These are phyloP conservation scores for Scyliorhinus canicula DNA, from an alignment of 2,797 vertebrate species.

Conservation along the genomic window DNA sequence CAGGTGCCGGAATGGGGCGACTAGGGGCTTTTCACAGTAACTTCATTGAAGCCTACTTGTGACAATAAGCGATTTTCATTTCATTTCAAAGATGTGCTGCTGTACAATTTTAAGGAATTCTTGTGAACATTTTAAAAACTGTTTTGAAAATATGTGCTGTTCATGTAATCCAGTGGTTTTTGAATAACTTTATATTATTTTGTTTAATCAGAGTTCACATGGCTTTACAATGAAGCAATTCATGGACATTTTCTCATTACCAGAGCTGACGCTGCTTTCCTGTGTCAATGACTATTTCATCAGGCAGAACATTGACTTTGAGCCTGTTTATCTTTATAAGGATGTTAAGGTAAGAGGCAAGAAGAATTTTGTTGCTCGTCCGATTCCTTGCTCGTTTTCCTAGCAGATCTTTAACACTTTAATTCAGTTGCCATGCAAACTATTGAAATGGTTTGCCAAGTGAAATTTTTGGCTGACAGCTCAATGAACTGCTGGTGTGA, in stretches of 20 bases:
- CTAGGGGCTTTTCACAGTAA: too few species aligned
- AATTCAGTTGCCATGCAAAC: neutral
- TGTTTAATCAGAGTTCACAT: slow-evolving; percentile 74
- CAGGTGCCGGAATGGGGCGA: too few species aligned
- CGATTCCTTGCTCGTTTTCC: neutral
- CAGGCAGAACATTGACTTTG: slow-evolving; percentile 95
- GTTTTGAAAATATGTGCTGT: neutral
- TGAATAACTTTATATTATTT: slow-evolving; percentile 13
- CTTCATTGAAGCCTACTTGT: too few species aligned
- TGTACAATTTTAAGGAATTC: neutral
- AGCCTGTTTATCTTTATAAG: slow-evolving; percentile 95
- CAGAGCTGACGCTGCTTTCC: slow-evolving; percentile 90
- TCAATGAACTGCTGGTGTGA: neutral
- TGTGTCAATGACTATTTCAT: slow-evolving; percentile 97
- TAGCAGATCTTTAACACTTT: neutral
- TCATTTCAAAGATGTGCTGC: neutral
- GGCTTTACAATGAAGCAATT: slow-evolving; percentile 96
- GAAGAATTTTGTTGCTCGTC: neutral
- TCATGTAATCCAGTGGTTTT: neutral
- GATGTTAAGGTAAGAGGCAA: slow-evolving; percentile 79
- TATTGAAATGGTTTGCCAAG: neutral
- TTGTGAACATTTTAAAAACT: neutral
- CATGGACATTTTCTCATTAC: slow-evolving; percentile 98
- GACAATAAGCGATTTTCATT: too few species aligned
- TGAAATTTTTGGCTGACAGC: neutral